phyloP scores from a whole-genome alignment of 2,888 invertebrate genomes.

The Blastobasis lacticolella region DNA sequence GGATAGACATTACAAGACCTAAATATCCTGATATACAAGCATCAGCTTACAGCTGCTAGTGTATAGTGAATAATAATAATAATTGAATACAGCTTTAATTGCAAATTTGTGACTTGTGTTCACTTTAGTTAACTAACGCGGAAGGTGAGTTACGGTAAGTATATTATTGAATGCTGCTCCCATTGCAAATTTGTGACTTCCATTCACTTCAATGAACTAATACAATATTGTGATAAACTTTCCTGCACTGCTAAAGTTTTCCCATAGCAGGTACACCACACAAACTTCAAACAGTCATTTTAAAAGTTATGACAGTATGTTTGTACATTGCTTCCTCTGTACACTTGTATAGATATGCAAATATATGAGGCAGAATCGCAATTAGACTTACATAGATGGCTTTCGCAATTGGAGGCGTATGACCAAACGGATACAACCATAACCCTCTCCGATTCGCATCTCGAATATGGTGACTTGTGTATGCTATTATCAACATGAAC shows the following conservation, averaged over 20 bases:
- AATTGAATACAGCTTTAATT: too few relatives aligned
- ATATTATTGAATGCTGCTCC: not conserved
- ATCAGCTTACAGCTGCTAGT: too few relatives aligned
- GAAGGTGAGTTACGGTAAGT: too few relatives aligned
- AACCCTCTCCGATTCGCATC: slow-evolving; percentile 52
- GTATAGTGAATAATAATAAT: too few relatives aligned
- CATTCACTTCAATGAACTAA: not conserved
- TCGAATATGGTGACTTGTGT: slow-evolving; percentile 47
- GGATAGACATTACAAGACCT: too few relatives aligned
- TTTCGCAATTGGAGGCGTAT: slow-evolving; percentile 37
- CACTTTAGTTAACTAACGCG: too few relatives aligned
- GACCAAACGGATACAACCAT: slow-evolving; percentile 54
- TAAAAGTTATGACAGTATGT: slow-evolving; percentile 19
- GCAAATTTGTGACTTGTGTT: too few relatives aligned
- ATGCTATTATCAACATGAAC: slow-evolving; percentile 48
- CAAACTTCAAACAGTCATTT: slow-evolving; percentile 13
- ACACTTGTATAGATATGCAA: slow-evolving; percentile 28
- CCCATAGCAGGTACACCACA: not conserved
- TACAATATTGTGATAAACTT: not conserved
- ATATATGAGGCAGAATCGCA: slow-evolving; percentile 34
- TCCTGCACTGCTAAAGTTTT: not conserved
- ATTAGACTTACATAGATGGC: slow-evolving; percentile 36
- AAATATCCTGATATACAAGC: too few relatives aligned
- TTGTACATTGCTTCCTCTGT: slow-evolving; percentile 26
- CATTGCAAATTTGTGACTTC: not conserved